A percentile compares a stretch with the other conserved stretches of the same genome.
Evolutionary conservation across 2,888 invertebrate genomes (phyloP).

Genomic region (Teinopalpus imperialis): DNA sequence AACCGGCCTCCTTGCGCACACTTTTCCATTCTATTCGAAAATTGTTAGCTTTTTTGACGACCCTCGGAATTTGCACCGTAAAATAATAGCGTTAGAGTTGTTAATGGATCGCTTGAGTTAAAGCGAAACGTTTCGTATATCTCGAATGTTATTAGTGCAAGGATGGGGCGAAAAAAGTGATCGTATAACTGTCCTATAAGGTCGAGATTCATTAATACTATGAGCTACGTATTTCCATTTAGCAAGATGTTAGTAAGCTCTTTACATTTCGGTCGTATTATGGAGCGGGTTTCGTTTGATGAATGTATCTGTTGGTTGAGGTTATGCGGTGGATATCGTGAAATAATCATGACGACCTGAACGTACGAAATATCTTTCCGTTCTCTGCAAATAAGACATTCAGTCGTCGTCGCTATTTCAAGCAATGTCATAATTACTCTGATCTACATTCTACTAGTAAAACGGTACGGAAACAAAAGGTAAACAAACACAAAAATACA

Average conservation of each 20-base stretch:
- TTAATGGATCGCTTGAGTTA: constrained; percentile 58
- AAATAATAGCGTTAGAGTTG: constrained; percentile 58
- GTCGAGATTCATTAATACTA: constrained; percentile 40
- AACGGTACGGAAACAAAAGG: no score
- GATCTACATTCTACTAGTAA: no score
- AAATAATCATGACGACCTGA: constrained; percentile 45
- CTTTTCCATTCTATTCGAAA: constrained; percentile 63
- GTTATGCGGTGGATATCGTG: constrained; percentile 56
- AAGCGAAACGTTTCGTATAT: constrained; percentile 58
- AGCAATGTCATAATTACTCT: no score
- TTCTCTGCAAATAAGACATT: no score
- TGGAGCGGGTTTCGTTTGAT: constrained; percentile 65
- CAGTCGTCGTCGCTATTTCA: no score
- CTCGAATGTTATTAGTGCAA: constrained; percentile 44
- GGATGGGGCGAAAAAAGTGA: constrained; percentile 44
- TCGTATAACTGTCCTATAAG: constrained; percentile 46
- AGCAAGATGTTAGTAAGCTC: constrained; percentile 57
- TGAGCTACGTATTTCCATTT: constrained; percentile 55
- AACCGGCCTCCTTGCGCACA: constrained; percentile 43
- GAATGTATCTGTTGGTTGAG: constrained; percentile 61
- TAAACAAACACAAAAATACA: no score
- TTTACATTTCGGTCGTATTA: constrained; percentile 66
- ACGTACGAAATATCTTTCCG: no score
- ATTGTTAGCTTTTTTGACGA: constrained; percentile 69
- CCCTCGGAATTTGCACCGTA: constrained; percentile 68